Base-by-base conservation (phyloP, 1,140 invertebrate species). In the Bombus superbus region DNA sequence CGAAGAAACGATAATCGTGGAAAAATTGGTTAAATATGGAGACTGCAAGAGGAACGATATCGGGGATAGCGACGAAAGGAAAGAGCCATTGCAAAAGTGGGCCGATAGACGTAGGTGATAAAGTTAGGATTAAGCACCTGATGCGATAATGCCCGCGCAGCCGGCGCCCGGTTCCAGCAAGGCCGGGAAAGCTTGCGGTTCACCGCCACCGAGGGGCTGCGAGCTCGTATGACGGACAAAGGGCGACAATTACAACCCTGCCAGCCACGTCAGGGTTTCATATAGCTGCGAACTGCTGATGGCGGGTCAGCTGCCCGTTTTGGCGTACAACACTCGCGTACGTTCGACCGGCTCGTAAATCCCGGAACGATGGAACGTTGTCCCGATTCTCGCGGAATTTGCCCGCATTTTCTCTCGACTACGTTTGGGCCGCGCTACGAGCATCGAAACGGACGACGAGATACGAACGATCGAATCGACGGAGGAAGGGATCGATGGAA, bases 201-300 rank as follows among this genome's bases (percentile, higher is more conserved):
- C 72, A 83, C 91, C 91, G 59, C 89, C 81, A 73, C 83, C 47
- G 88, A 77, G 79, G 81, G 68, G 83, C 88, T 85, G 84, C 90
- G 87, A 84, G 81, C 91, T 91, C 90, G 90, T 87, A 88, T 92
- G 90, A 92, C 89, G 90, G 91, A 92, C 92, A 92, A 92, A 92
- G 91, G 92, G 85, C 91, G 91, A 92, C 91, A 92, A 92, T 92
- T 92, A 92, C 92, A 91, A 89, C 80, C 89, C 87, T 86, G 89
- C 74, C 86, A 88, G 91, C 89, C 81, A 85, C 89, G 92, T 92
- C 92, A 92, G 92, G 90, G 81, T 91, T 92, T 92, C 89, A 80
- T 87, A 88, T 89, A 89, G 69, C 83, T 25, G 59, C 77, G 79
- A 74, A 79, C 87, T 88, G 83, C 83, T 85, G 81, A 81, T 81